Evolutionary conservation across 2,797 vertebrate genomes (phyloP), one percentile per base, ranked within the genome.

Genomic region (Sciurus vulgaris): DNA sequence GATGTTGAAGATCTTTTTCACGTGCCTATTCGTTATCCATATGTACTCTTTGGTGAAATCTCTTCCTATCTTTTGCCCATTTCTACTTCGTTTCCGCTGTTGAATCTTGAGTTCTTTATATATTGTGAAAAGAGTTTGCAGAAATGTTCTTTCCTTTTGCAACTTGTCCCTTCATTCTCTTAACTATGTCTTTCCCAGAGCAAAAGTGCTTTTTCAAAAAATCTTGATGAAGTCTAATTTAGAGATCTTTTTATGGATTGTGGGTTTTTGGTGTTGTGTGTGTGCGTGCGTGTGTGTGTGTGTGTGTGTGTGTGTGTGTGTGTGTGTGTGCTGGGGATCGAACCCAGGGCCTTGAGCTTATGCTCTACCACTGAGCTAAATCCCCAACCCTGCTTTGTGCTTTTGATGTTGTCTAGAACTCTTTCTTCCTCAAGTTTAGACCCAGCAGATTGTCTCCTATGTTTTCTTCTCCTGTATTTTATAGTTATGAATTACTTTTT

Each of bases 401-500:
- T n/a, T 96, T 94, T 73, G 51, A 18, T 79, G 18, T 61, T 72
- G 2, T 59, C 79, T 77, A 82, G 61, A 86, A 78, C 22, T 18
- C 69, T 61, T 81, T n/a, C 56, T 86, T 78, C 35, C 56, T 69
- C n/a, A 51, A 95, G 26, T 33, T 61, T 51, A 78, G 51, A 67
- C 63, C 28, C 51, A 85, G 13, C 3, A 78, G 56, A 65, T 72
- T 87, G 94, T 82, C 70, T 93, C 51, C 41, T n/a, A 17, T 47
- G 24, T 82, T 82, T 91, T 56, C 54, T 79, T 79, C 51, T 67
- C 12, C 59, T 93, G 63, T 59, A 20, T 81, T 93, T 92, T 78
- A 65, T 3, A 87, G 41, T 65, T 86, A 74, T 41, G 26, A 90
- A 74, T 89, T 67, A 49, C 63, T 90, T 97, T 96, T 87, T 76